Evolutionary conservation across 2,797 vertebrate species (phyloP), one percentile per base, ranked within the genome.

Genomic region (Xenops minutus): DNA sequence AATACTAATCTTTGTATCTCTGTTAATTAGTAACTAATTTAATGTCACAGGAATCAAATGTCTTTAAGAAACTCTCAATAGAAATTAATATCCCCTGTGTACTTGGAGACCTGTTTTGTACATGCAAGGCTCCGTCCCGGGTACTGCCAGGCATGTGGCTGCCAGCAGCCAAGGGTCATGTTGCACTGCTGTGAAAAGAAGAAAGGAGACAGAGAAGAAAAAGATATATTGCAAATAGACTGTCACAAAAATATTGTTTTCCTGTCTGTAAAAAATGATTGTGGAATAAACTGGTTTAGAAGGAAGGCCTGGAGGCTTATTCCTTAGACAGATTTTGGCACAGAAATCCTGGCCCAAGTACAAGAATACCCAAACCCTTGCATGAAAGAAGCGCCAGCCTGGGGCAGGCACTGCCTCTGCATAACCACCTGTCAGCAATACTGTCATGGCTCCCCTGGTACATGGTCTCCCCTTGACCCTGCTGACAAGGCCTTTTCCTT

Each of bases 1-100:
- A 89, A 56, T 59, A 51, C 44, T 61, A 58, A 92, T 81, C 92
- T 94, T 86, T 79, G 61, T 81, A 93, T 94, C 59, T 92, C 80
- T 89, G 92, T 97, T 97, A 94, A 96, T 97, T 92, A 96, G 68
- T 97, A 97, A 97, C 94, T 83, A 61, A 54, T 44, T 95, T 93
- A 73, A 63, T 71, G 83, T 92, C 78, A 77, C 41, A 74, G 37
- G 73, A 93, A 75, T 88, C 52, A 81, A 73, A 86, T 22, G 24
- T 68, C 89, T 96, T 90, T 51, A 91, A 94, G 56, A 73, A 62
- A 75, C 91, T 94, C 56, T 83, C 27, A 48, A 85, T 91, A 76
- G 63, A 85, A 72, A 90, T 77, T 51, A 75, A 44, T 14, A 56
- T 51, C 85, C 48, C 22, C 48, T 55, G 14, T 8, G 16, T 82